A percentile compares a stretch with the other conserved stretches of the same genome.
Evolutionary conservation across 2,888 invertebrate genomes (phyloP).

Genomic region (Oligia latruncula): DNA sequence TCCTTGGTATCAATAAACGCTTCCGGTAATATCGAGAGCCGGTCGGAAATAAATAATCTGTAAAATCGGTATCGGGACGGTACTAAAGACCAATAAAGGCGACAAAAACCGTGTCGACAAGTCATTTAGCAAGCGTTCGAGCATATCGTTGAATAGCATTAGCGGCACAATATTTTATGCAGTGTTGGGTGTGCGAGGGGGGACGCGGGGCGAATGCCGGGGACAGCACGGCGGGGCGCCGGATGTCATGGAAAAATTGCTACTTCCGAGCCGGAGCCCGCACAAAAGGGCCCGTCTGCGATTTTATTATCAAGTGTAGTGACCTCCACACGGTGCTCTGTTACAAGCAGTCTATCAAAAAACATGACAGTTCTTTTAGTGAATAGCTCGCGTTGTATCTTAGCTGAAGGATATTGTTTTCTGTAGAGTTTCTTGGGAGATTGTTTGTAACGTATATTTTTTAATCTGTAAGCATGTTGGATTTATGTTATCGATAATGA

Average conservation of each 20-base stretch:
- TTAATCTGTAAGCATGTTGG: constrained; percentile 3
- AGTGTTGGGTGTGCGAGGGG: constrained; percentile 66
- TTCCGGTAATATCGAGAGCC: constrained; percentile 27
- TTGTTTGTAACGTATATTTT: constrained; percentile 10
- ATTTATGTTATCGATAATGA: neutral
- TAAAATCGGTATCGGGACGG: constrained; percentile 49
- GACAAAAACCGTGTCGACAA: constrained; percentile 64
- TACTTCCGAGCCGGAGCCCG: constrained; percentile 83
- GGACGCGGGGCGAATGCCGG: constrained; percentile 71
- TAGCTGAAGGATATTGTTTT: constrained; percentile 48
- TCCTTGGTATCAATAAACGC: constrained; percentile 29
- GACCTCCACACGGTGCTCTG: constrained; percentile 77
- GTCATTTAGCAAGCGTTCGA: constrained; percentile 75
- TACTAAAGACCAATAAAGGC: constrained; percentile 58
- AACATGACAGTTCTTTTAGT: constrained; percentile 74
- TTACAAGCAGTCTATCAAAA: constrained; percentile 79
- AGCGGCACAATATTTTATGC: constrained; percentile 78
- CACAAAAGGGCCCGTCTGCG: constrained; percentile 82
- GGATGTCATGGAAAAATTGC: constrained; percentile 88
- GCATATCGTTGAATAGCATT: constrained; percentile 77
- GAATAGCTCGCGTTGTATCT: constrained; percentile 56
- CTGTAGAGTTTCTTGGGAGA: constrained; percentile 35
- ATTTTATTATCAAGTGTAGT: constrained; percentile 84
- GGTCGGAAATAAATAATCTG: constrained; percentile 48
- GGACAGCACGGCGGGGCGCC: constrained; percentile 83